Evolutionary conservation across 2,113 vertebrate genomes (phyloP).

Genomic region (Syrrhaptes paradoxus): DNA sequence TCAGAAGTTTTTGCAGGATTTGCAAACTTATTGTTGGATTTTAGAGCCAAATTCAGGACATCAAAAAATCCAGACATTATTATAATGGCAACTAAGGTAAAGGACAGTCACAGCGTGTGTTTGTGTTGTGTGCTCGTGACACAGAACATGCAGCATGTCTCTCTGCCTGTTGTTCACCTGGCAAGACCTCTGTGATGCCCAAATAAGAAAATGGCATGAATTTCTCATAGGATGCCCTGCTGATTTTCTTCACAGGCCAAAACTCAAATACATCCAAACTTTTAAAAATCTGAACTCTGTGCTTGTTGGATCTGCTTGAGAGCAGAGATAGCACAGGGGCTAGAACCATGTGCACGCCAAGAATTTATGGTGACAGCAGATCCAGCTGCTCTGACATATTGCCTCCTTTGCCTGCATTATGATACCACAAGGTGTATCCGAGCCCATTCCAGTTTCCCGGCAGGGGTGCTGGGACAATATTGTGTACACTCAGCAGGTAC

Average conservation of each 20-base stretch:
- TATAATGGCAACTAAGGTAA: not conserved
- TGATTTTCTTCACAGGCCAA: not conserved
- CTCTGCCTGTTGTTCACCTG: not conserved
- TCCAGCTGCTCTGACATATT: not conserved
- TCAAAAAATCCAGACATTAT: not conserved
- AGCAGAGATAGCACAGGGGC: not conserved
- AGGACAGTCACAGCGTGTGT: not conserved
- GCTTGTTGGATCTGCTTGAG: not conserved
- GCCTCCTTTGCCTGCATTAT: not conserved
- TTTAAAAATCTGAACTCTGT: not conserved
- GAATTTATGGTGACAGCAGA: not conserved
- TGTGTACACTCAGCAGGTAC: not conserved
- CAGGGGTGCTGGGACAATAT: not conserved
- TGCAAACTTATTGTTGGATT: not conserved
- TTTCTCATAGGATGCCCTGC: not conserved
- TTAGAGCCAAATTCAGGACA: not conserved
- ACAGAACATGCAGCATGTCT: accelerated
- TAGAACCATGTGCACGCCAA: not conserved
- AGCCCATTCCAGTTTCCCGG: not conserved
- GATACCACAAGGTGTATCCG: not conserved
- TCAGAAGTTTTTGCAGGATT: not conserved
- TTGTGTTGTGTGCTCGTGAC: not conserved
- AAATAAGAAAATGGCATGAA: not conserved
- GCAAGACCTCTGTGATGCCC: not conserved
- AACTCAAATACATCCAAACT: not conserved